Percentiles rank a stretch among this genome's conserved stretches.
phyloP scores from a whole-genome alignment of 92 coral and sea anemone species.

The Bergia puertoricense region DNA sequence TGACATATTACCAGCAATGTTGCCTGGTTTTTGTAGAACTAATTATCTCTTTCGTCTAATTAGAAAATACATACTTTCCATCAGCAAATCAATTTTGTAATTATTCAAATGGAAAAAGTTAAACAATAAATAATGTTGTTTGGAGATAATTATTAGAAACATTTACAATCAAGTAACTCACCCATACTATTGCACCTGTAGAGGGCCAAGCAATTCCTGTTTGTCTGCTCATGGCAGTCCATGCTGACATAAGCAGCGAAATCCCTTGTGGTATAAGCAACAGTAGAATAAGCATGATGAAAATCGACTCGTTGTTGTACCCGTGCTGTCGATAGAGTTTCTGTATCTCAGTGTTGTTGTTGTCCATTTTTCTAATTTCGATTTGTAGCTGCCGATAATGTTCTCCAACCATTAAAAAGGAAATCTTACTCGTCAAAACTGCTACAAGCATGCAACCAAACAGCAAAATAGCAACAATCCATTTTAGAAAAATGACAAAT shows the following conservation, averaged over 20 bases:
- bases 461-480: conserved; percentile 26
- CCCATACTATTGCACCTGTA: conserved; percentile 28
- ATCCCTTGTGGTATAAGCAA: conserved; percentile 28
- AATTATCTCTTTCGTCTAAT: neutral
- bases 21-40: neutral
- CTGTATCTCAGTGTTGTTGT: conserved; percentile 6
- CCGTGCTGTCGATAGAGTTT: conserved; percentile 12
- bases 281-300: conserved; percentile 10
- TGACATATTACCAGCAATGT: neutral
- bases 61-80: neutral
- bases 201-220: conserved; percentile 41
- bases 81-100: neutral
- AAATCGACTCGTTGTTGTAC: conserved; percentile 33
- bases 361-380: conserved; percentile 1
- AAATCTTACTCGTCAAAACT: conserved; percentile 27
- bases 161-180: neutral
- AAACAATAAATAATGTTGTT: neutral
- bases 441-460: conserved; percentile 33
- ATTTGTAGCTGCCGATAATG: conserved; percentile 21
- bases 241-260: conserved; percentile 37
- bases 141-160: neutral
- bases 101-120: neutral
- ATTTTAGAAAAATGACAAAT: conserved; percentile 25
- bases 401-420: conserved; percentile 32
- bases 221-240: conserved; percentile 39